phyloP scores from a whole-genome alignment of 1,140 invertebrate species.

The Trichonephila inaurata region DNA sequence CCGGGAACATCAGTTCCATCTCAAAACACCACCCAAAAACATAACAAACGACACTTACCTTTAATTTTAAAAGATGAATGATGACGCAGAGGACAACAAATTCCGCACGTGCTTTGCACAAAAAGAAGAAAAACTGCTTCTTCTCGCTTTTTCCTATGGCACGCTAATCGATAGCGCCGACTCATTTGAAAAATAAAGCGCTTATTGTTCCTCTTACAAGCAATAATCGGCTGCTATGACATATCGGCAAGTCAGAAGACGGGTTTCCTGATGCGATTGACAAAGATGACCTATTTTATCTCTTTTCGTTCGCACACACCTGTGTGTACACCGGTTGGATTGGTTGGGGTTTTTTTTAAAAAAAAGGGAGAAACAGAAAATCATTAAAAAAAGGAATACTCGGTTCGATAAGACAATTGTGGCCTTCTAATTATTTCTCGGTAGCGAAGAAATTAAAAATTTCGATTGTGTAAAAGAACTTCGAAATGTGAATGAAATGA shows the following conservation, averaged over 20 bases:
- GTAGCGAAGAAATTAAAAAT: too few species aligned
- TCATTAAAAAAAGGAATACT: not conserved
- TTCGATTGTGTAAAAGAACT: too few species aligned
- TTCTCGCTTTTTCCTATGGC: not conserved
- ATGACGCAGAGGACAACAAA: not conserved
- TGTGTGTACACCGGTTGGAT: constrained; percentile 8
- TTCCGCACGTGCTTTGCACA: not conserved
- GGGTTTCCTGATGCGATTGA: constrained; percentile 7
- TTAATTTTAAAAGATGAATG: not conserved
- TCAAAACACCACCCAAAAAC: too few species aligned
- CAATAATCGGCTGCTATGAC: constrained; percentile 13
- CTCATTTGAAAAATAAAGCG: not conserved
- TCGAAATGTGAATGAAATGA: too few species aligned
- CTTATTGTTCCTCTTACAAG: constrained; percentile 26
- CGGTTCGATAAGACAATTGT: not conserved
- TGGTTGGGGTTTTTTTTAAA: not conserved
- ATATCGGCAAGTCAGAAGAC: constrained; percentile 10
- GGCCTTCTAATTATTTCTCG: too few species aligned
- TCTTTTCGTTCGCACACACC: not conserved
- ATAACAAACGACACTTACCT: not conserved
- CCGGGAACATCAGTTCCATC: too few species aligned
- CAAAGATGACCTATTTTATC: constrained; percentile 17
- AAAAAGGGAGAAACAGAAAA: not conserved
- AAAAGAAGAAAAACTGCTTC: not conserved
- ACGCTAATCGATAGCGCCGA: constrained; percentile 11